Evolutionary conservation across 2,797 vertebrate species (phyloP), one percentile per base, ranked within the genome.

Genomic region (Clarias laeviceps): DNA sequence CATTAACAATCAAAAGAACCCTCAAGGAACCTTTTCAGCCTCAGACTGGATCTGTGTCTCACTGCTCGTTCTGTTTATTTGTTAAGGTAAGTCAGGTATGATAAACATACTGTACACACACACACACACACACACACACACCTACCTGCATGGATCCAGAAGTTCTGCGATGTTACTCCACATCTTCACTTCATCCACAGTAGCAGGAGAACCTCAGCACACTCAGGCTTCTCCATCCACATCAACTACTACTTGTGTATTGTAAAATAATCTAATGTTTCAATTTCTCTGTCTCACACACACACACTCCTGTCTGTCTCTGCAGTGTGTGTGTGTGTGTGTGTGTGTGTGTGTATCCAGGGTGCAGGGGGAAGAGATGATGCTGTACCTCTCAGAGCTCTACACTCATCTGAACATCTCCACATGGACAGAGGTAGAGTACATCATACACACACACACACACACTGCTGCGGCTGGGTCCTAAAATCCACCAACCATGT

Each of bases 371-470:
- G 59, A 79, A 22, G 59, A 62, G 57, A 62, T 40, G 77, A n/a
- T 40, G 34, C 12, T 79, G 66, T 40, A 62, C 34, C 77, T 79
- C 59, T 79, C 59, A 62, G 73, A 56, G 32, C 24, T 20, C 29
- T 59, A 82, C 32, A 57, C 77, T 62, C 72, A 57, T 45, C 66
- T 79, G 77, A 79, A 79, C 77, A 79, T 79, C 77, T 79, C 77
- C 77, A 79, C 77, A 79, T 79, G 77, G 77, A 79, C 57, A 62
- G 32, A 37, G 59, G 15, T 34, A 79, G 57, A 79, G 77, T 79
- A 62, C 77, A 79, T 79, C 22, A 79, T 32, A 45, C 40, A 45
- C 45, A 45, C 45, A 45, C 40, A 40, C 40, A 40, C 40, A 40
- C 40, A 40, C 37, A 40, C 77, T 62, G 22, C 57, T 62, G 77